Percentiles rank a stretch among this genome's conserved stretches.
Evolutionary conservation across 2,888 invertebrate genomes (phyloP).

Genomic region (Hedya salicella): DNA sequence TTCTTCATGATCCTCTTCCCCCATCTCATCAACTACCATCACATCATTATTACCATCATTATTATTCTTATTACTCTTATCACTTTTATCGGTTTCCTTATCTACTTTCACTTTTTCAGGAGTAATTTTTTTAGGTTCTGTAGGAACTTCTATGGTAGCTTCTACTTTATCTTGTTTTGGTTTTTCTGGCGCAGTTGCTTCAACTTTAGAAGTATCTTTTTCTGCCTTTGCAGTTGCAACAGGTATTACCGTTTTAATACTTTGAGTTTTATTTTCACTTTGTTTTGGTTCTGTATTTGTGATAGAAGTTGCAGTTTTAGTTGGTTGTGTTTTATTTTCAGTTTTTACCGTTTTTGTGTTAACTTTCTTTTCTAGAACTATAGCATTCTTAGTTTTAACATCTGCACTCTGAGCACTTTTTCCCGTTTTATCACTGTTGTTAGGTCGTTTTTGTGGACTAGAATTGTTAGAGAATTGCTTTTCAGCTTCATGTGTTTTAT

Average conservation of each 20-base stretch:
- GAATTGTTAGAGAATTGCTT: conserved; percentile 42
- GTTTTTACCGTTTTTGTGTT: conserved; percentile 23
- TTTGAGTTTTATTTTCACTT: background rate
- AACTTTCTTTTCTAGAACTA: background rate
- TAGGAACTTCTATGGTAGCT: background rate
- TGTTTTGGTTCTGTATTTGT: conserved; percentile 13
- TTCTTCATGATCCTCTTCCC: conserved; percentile 63
- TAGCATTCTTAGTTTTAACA: conserved; percentile 6
- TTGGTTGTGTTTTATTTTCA: conserved; percentile 6
- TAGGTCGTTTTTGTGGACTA: conserved; percentile 29
- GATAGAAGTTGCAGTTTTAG: conserved; percentile 17
- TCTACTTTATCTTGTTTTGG: conserved; percentile 4
- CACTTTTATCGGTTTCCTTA: background rate
- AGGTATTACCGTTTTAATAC: conserved; percentile 18
- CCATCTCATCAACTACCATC: conserved; percentile 36
- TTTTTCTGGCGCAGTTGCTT: conserved; percentile 5
- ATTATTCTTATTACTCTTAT: conserved; percentile 6
- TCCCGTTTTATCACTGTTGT: conserved; percentile 7
- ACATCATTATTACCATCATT: conserved; percentile 11
- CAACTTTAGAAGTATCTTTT: background rate
- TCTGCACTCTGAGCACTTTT: conserved; percentile 15
- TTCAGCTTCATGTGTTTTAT: conserved; percentile 6
- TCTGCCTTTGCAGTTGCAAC: background rate
- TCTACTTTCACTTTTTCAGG: background rate
- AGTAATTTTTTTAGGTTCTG: background rate